Base-by-base conservation (phyloP, 1,140 invertebrate species). In the Aphaenogaster rudis region DNA sequence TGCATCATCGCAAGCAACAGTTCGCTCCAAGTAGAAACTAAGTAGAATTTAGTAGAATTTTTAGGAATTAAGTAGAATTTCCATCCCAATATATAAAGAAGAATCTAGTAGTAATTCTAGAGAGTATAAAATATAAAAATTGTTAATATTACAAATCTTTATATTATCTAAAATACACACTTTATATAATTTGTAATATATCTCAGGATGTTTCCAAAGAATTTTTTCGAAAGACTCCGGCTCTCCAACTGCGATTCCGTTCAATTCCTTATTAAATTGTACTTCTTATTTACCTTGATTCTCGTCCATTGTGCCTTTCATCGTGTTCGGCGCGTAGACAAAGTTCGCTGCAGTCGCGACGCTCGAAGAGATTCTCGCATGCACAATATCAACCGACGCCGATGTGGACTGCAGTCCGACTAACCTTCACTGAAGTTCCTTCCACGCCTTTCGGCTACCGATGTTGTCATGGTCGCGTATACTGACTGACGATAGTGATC, bases 251-350 rank as follows among this genome's bases (percentile, higher is more conserved):
- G 39, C 9, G n/a, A 21, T 66, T 57, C 13, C 6, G 13, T 28
- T 28, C 13, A 45, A 15, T 57, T 57, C 17, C 4, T 21, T 15
- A 28, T 36, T 13, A 21, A 42, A n/a, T 28, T 88, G n/a, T 8
- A 66, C 2, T 61, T 79, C 59, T 59, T 66, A 76, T 88, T 79
- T 84, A 84, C 80, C 80, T 84, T 76, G 69, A 39, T 74, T 74
- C 45, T 61, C 79, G 1, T 72, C 54, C 28, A 11, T 82, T 6
- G 48, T 21, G 28, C 9, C 69, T 48, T 74, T 76, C 17, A 61
- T 81, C 28, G 28, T 11, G 28, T 48, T 1, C 39, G 21, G 13
- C 48, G 39, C 9, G 42, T 13, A 21, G 36, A n/a, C 13, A 48
- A 9, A 45, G 13, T 33, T 72, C 8, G 1, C 36, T 42, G 28